Evolutionary conservation across 2,797 vertebrate genomes (phyloP).

Genomic region (Acrossocheilus fasciatus): DNA sequence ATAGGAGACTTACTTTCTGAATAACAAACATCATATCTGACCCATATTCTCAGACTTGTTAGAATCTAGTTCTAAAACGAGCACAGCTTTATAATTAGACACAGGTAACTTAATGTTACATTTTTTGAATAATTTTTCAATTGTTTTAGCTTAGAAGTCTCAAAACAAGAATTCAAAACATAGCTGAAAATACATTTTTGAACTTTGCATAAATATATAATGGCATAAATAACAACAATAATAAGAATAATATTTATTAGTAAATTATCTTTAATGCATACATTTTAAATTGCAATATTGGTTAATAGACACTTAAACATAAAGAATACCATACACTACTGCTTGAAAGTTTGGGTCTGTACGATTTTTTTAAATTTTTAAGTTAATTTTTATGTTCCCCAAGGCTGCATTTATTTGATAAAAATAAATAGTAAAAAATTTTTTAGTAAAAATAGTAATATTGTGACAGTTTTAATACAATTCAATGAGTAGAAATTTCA

Average conservation of each 20-base stretch:
- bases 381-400: not conserved
- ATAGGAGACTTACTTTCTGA: not conserved
- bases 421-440: too few species aligned
- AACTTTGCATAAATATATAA: not conserved
- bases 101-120: not conserved
- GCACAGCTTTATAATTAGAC: not conserved
- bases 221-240: not conserved
- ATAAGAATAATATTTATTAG: not conserved
- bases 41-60: conserved; percentile 3
- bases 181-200: not conserved
- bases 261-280: not conserved
- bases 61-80: not conserved
- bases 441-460: too few species aligned
- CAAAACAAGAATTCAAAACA: not conserved
- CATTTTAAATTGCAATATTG: not conserved
- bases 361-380: not conserved
- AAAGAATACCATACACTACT: not conserved
- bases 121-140: not conserved
- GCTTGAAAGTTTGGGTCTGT: not conserved
- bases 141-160: not conserved
- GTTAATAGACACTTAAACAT: not conserved
- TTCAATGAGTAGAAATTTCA: too few species aligned
- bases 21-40: not conserved
- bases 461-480: too few species aligned
- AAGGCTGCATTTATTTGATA: not conserved